Evolutionary conservation across 2,888 invertebrate genomes (phyloP).

Genomic region (Rhyacophila evoluta): DNA sequence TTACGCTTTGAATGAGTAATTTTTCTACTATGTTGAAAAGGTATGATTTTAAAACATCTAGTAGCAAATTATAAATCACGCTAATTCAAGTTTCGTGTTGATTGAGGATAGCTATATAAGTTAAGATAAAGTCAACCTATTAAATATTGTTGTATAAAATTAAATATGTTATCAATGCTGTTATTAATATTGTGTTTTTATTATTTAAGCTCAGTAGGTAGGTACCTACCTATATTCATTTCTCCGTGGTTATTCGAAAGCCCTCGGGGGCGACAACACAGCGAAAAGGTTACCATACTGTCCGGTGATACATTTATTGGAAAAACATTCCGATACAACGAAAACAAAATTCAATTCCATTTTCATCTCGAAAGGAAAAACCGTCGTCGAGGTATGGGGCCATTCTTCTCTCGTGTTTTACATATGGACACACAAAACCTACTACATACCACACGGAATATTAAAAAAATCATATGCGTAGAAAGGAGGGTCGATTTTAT

Average conservation of each 20-base stretch:
- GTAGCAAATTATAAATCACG: too few species aligned
- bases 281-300: slow-evolving; percentile 49
- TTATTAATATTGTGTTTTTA: too few species aligned
- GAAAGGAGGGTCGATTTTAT: neutral
- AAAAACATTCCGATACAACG: slow-evolving; percentile 55
- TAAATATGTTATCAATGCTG: too few species aligned
- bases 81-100: too few species aligned
- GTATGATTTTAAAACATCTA: too few species aligned
- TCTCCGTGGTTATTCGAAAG: slow-evolving; percentile 17
- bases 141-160: too few species aligned
- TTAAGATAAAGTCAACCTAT: too few species aligned
- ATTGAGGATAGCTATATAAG: too few species aligned
- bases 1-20: too few species aligned
- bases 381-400: slow-evolving; percentile 26
- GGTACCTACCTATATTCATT: too few species aligned
- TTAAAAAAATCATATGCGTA: slow-evolving; percentile 7
- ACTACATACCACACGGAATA: slow-evolving; percentile 31
- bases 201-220: too few species aligned
- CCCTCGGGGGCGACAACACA: slow-evolving; percentile 41
- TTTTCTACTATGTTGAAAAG: too few species aligned
- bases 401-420: slow-evolving; percentile 40
- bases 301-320: slow-evolving; percentile 54
- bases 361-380: slow-evolving; percentile 48
- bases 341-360: slow-evolving; percentile 55
- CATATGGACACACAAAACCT: slow-evolving; percentile 27